Base-by-base conservation (phyloP, 2,888 invertebrate genomes). In the Spialia ferax region DNA sequence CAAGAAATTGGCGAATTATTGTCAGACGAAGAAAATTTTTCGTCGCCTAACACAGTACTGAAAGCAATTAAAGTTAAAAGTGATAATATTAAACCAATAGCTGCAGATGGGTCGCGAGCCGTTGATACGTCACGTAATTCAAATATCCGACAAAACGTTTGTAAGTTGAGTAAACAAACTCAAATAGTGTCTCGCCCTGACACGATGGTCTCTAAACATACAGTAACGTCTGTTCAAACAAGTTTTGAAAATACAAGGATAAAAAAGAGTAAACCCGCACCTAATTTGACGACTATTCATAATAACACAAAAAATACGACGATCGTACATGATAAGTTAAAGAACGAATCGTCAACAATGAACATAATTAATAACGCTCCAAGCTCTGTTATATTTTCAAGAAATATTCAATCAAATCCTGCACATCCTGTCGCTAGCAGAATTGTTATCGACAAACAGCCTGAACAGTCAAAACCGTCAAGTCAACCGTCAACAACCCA, bases 1-100 rank as follows among this genome's bases (percentile, higher is more conserved):
- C 77, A 93, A 87, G 86, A 95, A 85, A 88, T 93, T 32, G 85
- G 91, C 10, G 89, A 94, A 79, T 73, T 91, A 66, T 85, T 87
- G 76, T 86, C 88, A 73, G 83, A 95, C 75, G 80, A 94, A 73
- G 81, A 93, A 23, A 71, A 75, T 57, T 87, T 82, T 69, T 69
- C 70, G 38, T 11, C 75, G 23, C 60, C 79, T 22, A 66, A 74
- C 50, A 69, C 70, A 62, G 15, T 67, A 1, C 11, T 35, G 10
- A 67, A 67, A 61, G 32, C 45, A 55, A 62, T 20, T 35, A 63
- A 62, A 62, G 13, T 15, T 2, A 68, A 68, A 38, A 26, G 8
- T 18, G 26, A 48, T 48, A 48, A 11, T 10, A 56, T 18, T 6
- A 68, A 56, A 50, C 10, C 35, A 13, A 10, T 22, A 55, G 5